phyloP scores from a whole-genome alignment of 2,113 vertebrate genomes.

The Diadophis punctatus region DNA sequence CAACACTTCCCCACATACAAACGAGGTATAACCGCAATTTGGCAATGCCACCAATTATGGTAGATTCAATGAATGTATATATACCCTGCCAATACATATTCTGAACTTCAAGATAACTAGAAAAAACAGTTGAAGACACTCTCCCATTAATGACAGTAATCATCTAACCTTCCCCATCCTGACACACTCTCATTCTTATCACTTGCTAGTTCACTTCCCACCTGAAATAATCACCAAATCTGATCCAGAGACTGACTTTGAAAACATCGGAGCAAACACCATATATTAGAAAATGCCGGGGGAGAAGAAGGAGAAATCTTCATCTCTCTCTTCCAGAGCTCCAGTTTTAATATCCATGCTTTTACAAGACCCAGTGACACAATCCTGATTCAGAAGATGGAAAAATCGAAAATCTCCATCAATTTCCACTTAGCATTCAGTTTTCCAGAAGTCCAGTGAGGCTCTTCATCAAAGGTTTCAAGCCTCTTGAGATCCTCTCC shows the following conservation, averaged over 20 bases:
- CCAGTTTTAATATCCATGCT: background rate
- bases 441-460: background rate
- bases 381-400: background rate
- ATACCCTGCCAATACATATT: background rate
- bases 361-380: background rate
- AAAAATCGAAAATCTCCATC: background rate
- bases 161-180: background rate
- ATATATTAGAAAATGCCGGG: background rate
- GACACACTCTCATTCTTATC: background rate
- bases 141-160: background rate
- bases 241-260: background rate
- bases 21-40: background rate
- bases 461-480: background rate
- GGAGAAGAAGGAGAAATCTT: background rate
- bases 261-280: background rate
- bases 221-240: background rate
- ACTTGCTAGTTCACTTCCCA: background rate
- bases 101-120: background rate
- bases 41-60: background rate
- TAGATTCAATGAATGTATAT: background rate
- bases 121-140: background rate
- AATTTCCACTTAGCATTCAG: background rate
- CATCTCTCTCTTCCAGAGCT: background rate
- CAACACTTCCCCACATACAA: background rate
- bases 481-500: background rate